Base-by-base conservation (phyloP, 1,140 invertebrate species). In the Zaprionus tsacasi region DNA sequence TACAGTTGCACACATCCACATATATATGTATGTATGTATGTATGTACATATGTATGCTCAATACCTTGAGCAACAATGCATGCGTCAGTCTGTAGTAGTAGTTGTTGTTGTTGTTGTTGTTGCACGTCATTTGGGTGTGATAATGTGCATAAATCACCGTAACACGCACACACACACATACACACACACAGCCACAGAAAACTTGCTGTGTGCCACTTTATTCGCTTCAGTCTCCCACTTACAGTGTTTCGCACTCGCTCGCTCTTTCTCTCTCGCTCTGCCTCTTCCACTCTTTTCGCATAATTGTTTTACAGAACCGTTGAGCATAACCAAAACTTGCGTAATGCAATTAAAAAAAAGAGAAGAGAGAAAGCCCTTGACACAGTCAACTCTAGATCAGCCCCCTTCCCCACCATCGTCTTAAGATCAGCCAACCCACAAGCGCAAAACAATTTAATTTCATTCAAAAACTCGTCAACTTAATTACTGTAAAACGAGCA, bases 381-480 rank as follows among this genome's bases (percentile, higher is more conserved):
- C 82, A 86, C 58, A 87, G 69, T 87, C 76, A 67, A 76, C 61
- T 43, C 48, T 38, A 67, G 73, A 80, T 79, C 77, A 68, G 58
- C 35, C 60, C 21, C 11, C 8, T 12, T 10, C 10, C 17, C 10
- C 45, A 5, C 45, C 0, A 17, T 10, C 0, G n/a, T 17, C 10
- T 21, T 21, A 40, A 40, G 38, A 69, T 65, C 60, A 35, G 33
- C 57, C 35, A 38, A 36, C 54, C 43, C 70, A 86, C 52, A 45
- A 27, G 76, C 66, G 79, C 82, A 87, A 60, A 82, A 82, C 70
- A 88, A 88, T 87, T 88, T 77, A 61, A 88, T 71, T 88, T 87
- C 82, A 87, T 87, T 87, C 69, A 50, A 78, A 65, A 70, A 68
- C 65, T 80, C 72, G 72, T 67, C 79, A 88, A 72, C 60, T 57